Evolutionary conservation across 2,888 invertebrate species (phyloP), one percentile per base, ranked within the genome.

Genomic region (Aphidoletes aphidimyza): DNA sequence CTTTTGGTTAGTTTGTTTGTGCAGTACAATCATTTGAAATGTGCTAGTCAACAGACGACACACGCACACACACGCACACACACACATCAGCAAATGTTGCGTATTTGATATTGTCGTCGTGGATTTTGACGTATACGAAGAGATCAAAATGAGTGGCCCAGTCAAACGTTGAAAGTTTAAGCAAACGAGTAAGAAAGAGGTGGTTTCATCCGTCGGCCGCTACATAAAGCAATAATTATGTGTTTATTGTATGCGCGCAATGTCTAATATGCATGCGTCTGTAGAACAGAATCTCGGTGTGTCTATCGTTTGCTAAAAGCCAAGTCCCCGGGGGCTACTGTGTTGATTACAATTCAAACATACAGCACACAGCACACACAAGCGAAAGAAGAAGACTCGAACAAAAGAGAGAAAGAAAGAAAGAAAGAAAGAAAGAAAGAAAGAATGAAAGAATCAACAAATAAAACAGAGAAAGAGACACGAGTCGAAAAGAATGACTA

Each of bases 121-220:
- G 34, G 30, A 69, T 5, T 26, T 54, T 11, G 26, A 54, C 69
- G 69, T 69, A n/a, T n/a, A n/a, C 69, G 30, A 69, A 69, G 69
- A 34, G 30, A 17, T 19, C 47, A 19, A 17, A 19, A 3, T 2
- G 47, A 14, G 69, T 14, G 69, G 3, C 19, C 17, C 22, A 54
- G 54, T 54, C 22, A 5, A 54, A 11, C 54, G 54, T 6, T 69
- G 30, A 69, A 11, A 69, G 5, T 8, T n/a, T 26, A 11, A 30
- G 69, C 69, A 14, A 69, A 30, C 69, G n/a, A n/a, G 42, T 42
- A 69, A 34, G 69, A 69, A 69, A 69, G 69, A 69, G 69, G 69
- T 69, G 69, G 69, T 69, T 69, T 69, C 69, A 69, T 26, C 69
- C 69, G 69, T n/a, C 69, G 69, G 69, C 69, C 14, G 54, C 47